Conservation (phyloP, 2,113 vertebrate genomes). For the Anoura caudifer region DNA sequence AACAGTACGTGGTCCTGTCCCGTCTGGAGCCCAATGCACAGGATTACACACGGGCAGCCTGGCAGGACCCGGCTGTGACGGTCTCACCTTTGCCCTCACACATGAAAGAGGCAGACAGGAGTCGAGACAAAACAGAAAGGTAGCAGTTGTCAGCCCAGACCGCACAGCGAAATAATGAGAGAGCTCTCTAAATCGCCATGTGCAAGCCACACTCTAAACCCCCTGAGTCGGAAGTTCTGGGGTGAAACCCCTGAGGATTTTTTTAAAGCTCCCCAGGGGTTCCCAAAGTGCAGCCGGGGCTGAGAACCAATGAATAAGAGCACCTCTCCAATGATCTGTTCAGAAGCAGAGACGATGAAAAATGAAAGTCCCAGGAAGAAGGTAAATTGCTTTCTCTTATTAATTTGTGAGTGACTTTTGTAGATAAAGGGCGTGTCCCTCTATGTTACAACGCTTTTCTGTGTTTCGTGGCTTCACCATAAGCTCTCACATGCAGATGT, state of each 20-base stretch:
- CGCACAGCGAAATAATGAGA: not conserved
- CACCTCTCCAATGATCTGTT: not conserved
- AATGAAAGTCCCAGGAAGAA: not conserved
- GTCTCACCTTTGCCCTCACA: not conserved
- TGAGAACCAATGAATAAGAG: not conserved
- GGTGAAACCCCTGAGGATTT: not conserved
- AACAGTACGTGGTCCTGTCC: not conserved
- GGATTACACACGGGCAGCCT: not conserved
- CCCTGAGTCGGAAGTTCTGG: not conserved
- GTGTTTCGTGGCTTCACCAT: not conserved
- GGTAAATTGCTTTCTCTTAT: not conserved
- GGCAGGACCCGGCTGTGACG: not conserved
- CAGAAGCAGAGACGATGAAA: not conserved
- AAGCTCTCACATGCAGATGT: not conserved
- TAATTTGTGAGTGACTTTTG: not conserved
- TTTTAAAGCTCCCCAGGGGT: not conserved
- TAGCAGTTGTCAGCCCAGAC: not conserved
- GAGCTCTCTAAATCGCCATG: not conserved
- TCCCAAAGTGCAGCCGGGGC: not conserved
- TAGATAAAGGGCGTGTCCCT: not conserved
- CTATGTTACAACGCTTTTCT: not conserved
- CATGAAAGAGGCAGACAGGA: not conserved
- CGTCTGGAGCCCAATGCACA: not conserved
- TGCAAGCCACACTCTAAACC: not conserved
- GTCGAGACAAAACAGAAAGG: not conserved